Conservation (phyloP, 2,888 invertebrate genomes). For the Mesoligia furuncula region DNA sequence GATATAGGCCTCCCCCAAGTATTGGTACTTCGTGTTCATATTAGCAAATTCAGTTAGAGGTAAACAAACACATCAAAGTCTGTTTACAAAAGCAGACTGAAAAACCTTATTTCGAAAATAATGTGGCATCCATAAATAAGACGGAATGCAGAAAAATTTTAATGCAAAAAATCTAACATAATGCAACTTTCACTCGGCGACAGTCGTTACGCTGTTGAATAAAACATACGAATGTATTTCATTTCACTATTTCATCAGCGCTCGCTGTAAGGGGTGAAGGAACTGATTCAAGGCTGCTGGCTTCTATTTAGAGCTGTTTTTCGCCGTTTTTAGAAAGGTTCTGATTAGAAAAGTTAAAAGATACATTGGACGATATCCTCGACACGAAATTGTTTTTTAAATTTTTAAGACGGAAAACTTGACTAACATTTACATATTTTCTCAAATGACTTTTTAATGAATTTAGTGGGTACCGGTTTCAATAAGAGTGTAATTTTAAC, state of each 20-base stretch:
- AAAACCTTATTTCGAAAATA: conserved; percentile 31
- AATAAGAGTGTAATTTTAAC: no score
- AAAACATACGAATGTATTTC: conserved; percentile 69
- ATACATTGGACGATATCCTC: background rate
- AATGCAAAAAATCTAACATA: conserved; percentile 59
- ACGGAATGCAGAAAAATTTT: conserved; percentile 54
- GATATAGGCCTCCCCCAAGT: background rate
- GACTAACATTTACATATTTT: no score
- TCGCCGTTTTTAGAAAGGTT: background rate
- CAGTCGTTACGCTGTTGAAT: conserved; percentile 67
- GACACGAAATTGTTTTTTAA: background rate
- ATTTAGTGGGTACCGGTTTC: background rate
- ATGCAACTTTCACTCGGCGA: conserved; percentile 64
- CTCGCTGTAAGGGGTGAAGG: conserved; percentile 56
- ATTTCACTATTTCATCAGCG: conserved; percentile 66
- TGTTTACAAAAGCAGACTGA: background rate
- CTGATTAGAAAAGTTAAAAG: background rate
- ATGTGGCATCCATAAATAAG: conserved; percentile 47
- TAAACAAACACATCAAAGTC: conserved; percentile 10
- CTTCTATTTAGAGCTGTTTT: conserved; percentile 9
- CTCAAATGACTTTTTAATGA: background rate
- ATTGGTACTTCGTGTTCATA: background rate
- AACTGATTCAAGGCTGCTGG: conserved; percentile 46
- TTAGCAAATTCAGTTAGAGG: background rate
- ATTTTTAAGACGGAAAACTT: background rate